These are phyloP conservation scores for Trimorus sp. DNA, from an alignment of 2,888 invertebrate species.

Conservation along the genomic window DNA sequence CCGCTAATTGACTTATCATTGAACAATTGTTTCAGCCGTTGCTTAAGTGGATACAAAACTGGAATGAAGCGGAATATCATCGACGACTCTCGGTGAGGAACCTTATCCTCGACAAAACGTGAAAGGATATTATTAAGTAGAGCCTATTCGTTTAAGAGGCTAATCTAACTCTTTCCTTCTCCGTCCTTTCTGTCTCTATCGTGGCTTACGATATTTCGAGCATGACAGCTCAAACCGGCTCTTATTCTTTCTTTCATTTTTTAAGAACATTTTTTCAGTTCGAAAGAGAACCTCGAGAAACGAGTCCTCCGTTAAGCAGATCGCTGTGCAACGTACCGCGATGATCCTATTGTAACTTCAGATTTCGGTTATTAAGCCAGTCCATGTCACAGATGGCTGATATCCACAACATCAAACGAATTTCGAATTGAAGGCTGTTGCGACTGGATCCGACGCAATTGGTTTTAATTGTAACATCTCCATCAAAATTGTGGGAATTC, in stretches of 20 bases:
- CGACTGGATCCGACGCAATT: neutral
- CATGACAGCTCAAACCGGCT: slow-evolving; percentile 73
- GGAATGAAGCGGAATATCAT: slow-evolving; percentile 3
- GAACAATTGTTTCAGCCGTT: neutral
- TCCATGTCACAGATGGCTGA: slow-evolving; percentile 40
- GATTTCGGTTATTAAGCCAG: slow-evolving; percentile 68
- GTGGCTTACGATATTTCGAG: slow-evolving; percentile 67
- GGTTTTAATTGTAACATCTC: no score
- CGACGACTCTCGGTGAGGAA: slow-evolving; percentile 14
- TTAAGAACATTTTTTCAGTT: slow-evolving; percentile 53
- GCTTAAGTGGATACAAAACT: slow-evolving; percentile 11
- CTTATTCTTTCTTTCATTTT: slow-evolving; percentile 67
- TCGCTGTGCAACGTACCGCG: slow-evolving; percentile 74
- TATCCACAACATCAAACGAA: slow-evolving; percentile 36
- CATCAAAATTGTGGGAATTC: no score
- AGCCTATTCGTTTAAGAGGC: slow-evolving; percentile 77
- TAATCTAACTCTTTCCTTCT: slow-evolving; percentile 71
- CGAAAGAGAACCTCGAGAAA: slow-evolving; percentile 53
- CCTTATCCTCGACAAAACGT: slow-evolving; percentile 44
- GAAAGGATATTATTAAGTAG: slow-evolving; percentile 66
- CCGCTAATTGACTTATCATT: no score
- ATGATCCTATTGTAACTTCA: slow-evolving; percentile 73
- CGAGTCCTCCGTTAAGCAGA: slow-evolving; percentile 72
- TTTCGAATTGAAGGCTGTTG: slow-evolving; percentile 14
- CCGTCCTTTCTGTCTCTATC: slow-evolving; percentile 53